These are phyloP conservation scores for Philopotamus ludificatus DNA, from an alignment of 1,140 invertebrate species.

Conservation along the genomic window DNA sequence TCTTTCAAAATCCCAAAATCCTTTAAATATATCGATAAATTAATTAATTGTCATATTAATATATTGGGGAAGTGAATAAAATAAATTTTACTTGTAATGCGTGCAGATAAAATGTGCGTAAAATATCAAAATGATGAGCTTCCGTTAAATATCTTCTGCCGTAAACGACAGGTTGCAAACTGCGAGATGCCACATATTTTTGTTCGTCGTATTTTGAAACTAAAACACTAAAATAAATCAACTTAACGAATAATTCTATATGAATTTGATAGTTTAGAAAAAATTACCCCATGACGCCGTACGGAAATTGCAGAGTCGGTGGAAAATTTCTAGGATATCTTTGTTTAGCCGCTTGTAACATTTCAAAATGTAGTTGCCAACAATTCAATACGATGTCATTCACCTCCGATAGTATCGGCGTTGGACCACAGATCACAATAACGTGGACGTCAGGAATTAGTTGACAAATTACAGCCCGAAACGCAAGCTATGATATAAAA, in stretches of 20 bases:
- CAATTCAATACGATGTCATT: slow-evolving; percentile 70
- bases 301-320: slow-evolving; percentile 59
- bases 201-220: slow-evolving; percentile 64
- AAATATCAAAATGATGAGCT: slow-evolving; percentile 65
- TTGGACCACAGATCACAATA: slow-evolving; percentile 75
- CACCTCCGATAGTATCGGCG: slow-evolving; percentile 68
- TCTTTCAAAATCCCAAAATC: slow-evolving; percentile 33
- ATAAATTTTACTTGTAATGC: slow-evolving; percentile 39
- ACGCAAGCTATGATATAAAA: slow-evolving; percentile 70
- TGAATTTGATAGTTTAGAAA: too few relatives aligned
- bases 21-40: slow-evolving; percentile 19
- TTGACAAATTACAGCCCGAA: slow-evolving; percentile 74
- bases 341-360: slow-evolving; percentile 63
- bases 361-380: slow-evolving; percentile 70
- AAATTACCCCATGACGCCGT: slow-evolving; percentile 65
- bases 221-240: slow-evolving; percentile 65
- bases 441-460: slow-evolving; percentile 73
- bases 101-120: slow-evolving; percentile 72
- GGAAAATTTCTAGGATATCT: slow-evolving; percentile 66
- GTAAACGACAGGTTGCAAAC: slow-evolving; percentile 55
- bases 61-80: too few relatives aligned
- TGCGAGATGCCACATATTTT: slow-evolving; percentile 69
- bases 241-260: too few relatives aligned
- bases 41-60: neutral
- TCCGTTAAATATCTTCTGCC: slow-evolving; percentile 55